These are phyloP conservation scores for Ptychobarbus kaznakovi DNA, from an alignment of 2,797 vertebrate genomes.

Conservation along the genomic window DNA sequence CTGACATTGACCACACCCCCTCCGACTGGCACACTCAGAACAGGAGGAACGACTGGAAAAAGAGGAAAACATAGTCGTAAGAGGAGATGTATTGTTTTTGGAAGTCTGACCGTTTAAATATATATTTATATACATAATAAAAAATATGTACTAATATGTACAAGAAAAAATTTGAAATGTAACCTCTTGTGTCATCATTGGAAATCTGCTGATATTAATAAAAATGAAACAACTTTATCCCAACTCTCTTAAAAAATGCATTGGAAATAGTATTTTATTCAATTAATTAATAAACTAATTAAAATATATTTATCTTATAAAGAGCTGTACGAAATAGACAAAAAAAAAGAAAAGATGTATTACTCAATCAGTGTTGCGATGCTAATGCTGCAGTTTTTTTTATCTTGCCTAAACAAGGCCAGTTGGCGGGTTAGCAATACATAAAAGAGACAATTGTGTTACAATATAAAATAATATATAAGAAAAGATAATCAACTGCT, in stretches of 20 bases:
- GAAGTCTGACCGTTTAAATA: neutral
- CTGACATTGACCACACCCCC: conserved; percentile 83
- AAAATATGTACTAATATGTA: neutral
- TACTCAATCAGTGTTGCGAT: neutral
- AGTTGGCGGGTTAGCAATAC: neutral
- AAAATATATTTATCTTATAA: neutral
- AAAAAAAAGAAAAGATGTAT: neutral
- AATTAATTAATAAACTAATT: neutral
- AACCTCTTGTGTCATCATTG: neutral
- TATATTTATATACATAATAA: neutral
- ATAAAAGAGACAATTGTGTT: neutral
- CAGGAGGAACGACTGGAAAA: conserved; percentile 87
- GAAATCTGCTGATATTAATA: neutral
- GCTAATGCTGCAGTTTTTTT: neutral
- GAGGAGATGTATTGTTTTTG: neutral
- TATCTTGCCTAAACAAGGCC: neutral
- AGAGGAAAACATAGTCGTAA: neutral
- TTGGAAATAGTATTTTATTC: neutral
- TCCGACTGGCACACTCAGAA: conserved; percentile 86
- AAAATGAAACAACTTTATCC: neutral
- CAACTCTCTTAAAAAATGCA: too few species aligned
- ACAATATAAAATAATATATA: neutral
- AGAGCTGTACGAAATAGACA: neutral
- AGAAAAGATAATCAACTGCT: neutral
- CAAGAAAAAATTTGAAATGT: neutral